phyloP scores from a whole-genome alignment of 2,113 vertebrate genomes.

The Gambusia holbrooki region DNA sequence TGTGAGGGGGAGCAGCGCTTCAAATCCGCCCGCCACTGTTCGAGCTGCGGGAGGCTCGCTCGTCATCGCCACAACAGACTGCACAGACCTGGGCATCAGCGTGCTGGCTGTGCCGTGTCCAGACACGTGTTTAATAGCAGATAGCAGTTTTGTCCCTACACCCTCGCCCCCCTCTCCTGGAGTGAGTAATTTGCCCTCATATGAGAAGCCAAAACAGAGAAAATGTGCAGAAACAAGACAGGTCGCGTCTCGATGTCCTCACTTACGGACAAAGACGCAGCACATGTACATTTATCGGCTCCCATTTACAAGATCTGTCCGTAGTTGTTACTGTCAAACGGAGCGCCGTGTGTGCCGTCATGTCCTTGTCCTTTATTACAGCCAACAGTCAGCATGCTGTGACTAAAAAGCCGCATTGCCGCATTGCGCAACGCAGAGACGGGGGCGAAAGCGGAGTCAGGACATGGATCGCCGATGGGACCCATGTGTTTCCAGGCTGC shows the following conservation, averaged over 20 bases:
- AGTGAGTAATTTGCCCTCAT: background rate
- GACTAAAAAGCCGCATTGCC: constrained; percentile 73
- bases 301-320: background rate
- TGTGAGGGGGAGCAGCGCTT: constrained; percentile 57
- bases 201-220: constrained; percentile 42
- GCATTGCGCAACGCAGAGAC: constrained; percentile 77
- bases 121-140: constrained; percentile 6
- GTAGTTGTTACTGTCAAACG: constrained; percentile 24
- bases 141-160: background rate
- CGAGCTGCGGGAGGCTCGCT: constrained; percentile 65
- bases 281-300: background rate
- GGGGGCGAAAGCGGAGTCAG: constrained; percentile 60
- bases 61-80: constrained; percentile 56
- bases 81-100: constrained; percentile 30
- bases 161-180: background rate
- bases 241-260: constrained; percentile 7
- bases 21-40: constrained; percentile 73
- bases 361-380: constrained; percentile 62
- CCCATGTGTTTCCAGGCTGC: constrained; percentile 52
- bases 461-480: constrained; percentile 59
- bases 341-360: constrained; percentile 15
- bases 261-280: constrained; percentile 11
- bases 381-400: constrained; percentile 53
- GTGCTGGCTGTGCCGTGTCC: constrained; percentile 7
- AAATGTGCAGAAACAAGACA: constrained; percentile 13